Conservation (phyloP, 2,113 vertebrate species). For the Sclerurus mexicanus region DNA sequence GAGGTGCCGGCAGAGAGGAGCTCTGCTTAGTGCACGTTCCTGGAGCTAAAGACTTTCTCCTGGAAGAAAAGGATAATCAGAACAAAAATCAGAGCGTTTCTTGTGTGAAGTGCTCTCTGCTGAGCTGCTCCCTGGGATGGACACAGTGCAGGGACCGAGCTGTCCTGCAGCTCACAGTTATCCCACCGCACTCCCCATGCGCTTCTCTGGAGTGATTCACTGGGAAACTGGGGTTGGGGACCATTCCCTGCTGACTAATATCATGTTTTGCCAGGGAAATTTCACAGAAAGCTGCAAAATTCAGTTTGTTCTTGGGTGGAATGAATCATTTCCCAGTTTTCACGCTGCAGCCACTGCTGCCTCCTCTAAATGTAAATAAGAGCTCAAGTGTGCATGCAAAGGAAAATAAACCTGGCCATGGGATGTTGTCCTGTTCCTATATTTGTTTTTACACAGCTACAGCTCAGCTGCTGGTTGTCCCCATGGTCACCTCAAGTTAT, state of each 20-base stretch:
- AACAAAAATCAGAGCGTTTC: not conserved
- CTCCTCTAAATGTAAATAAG: not conserved
- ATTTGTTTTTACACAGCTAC: not conserved
- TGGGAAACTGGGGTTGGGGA: not conserved
- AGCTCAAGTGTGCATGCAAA: not conserved
- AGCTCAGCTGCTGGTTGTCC: not conserved
- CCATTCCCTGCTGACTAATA: not conserved
- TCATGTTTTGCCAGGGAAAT: not conserved
- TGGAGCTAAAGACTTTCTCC: not conserved
- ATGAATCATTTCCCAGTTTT: not conserved
- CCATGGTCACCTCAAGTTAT: not conserved
- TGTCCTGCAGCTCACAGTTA: not conserved
- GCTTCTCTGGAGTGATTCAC: not conserved
- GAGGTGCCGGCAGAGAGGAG: not conserved
- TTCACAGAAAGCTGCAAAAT: not conserved
- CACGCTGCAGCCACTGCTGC: not conserved
- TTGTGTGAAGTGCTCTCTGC: not conserved
- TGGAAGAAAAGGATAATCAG: not conserved
- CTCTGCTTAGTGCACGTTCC: not conserved
- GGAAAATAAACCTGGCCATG: not conserved
- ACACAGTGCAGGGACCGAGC: not conserved
- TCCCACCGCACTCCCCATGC: fast-evolving
- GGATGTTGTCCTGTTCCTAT: not conserved
- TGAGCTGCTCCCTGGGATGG: not conserved
- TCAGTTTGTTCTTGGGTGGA: not conserved